These are phyloP conservation scores for Sakesphorus luctuosus DNA, from an alignment of 2,113 vertebrate genomes.

Conservation along the genomic window DNA sequence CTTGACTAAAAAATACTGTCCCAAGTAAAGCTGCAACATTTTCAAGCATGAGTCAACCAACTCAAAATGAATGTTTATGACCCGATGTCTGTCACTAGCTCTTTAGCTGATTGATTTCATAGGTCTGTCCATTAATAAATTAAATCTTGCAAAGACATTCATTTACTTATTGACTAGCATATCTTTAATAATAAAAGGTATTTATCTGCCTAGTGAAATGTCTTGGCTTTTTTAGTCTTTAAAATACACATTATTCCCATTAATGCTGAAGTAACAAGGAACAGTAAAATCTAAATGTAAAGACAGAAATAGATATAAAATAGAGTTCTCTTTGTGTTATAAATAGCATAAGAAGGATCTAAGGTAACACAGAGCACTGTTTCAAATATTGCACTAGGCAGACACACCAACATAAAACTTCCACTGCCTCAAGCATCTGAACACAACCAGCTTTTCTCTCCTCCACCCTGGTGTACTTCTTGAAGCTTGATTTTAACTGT, in stretches of 20 bases:
- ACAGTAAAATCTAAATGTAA: neutral
- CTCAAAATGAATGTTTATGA: neutral
- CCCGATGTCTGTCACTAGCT: neutral
- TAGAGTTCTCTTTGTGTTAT: neutral
- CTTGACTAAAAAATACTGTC: neutral
- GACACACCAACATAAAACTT: neutral
- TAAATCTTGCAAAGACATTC: neutral
- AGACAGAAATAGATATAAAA: neutral
- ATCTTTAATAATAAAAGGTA: neutral
- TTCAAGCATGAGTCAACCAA: neutral
- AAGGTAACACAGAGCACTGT: neutral
- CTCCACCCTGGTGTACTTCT: rapidly evolving
- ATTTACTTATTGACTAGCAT: neutral
- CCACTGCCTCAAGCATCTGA: neutral
- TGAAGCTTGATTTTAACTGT: neutral
- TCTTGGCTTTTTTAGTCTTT: neutral
- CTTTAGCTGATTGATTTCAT: neutral
- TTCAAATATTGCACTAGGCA: neutral
- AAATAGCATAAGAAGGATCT: neutral
- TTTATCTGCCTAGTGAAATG: neutral
- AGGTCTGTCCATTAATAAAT: neutral
- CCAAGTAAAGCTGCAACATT: neutral
- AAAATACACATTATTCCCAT: neutral
- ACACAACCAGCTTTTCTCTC: neutral
- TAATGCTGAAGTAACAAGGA: neutral